Conservation (phyloP, 2,888 invertebrate genomes). For the Lochmaea capreae region DNA sequence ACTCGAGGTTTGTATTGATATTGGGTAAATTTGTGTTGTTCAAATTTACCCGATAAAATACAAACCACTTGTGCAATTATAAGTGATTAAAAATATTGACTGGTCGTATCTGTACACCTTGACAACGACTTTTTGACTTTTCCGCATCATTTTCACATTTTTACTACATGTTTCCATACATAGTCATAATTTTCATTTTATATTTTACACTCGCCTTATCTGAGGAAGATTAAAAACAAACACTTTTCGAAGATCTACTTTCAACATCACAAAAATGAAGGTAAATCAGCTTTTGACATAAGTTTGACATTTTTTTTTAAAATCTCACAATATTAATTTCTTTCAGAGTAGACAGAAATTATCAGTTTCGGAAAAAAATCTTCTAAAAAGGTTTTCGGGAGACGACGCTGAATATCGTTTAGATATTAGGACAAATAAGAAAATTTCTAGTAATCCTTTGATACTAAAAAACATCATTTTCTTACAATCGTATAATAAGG, state of each 20-base stretch:
- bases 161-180: constrained; percentile 8
- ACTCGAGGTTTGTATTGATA: too few relatives aligned
- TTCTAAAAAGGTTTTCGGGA: constrained; percentile 38
- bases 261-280: constrained; percentile 8
- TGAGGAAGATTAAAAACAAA: not conserved
- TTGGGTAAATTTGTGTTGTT: too few relatives aligned
- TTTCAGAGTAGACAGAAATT: constrained; percentile 53
- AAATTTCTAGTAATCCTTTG: constrained; percentile 49
- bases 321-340: constrained; percentile 15
- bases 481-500: constrained; percentile 50
- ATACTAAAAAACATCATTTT: constrained; percentile 52
- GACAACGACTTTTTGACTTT: constrained; percentile 2
- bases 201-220: constrained; percentile 4
- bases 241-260: not conserved
- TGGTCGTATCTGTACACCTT: not conserved
- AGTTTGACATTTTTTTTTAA: constrained; percentile 8
- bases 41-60: too few relatives aligned
- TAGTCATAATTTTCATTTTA: constrained; percentile 8
- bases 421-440: constrained; percentile 43
- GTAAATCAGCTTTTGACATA: constrained; percentile 23
- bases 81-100: not conserved
- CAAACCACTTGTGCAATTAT: too few relatives aligned
- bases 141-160: not conserved
- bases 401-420: constrained; percentile 43
- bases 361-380: constrained; percentile 50